Base-by-base conservation (phyloP, 2,797 vertebrate species). In the Pipistrellus nathusii region DNA sequence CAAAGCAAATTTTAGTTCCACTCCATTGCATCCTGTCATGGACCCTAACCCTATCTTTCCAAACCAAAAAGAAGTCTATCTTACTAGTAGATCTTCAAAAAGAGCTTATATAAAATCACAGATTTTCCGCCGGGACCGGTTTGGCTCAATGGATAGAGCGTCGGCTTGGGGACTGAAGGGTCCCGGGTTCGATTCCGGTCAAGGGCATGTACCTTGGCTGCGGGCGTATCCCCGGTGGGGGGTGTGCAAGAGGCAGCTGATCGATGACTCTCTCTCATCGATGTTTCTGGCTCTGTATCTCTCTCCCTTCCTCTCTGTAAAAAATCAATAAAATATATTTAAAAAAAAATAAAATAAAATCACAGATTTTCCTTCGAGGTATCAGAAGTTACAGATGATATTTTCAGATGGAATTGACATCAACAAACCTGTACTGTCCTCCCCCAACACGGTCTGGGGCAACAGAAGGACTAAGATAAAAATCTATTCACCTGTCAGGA, bases 321-420 rank as follows among this genome's bases (percentile, higher is more conserved):
- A n/a, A n/a, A n/a, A n/a, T n/a, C n/a, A n/a, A n/a, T n/a, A n/a
- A n/a, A n/a, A n/a, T n/a, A n/a, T n/a, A n/a, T n/a, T n/a, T n/a
- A n/a, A n/a, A n/a, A n/a, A n/a, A n/a, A n/a, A n/a, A n/a, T n/a
- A n/a, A n/a, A n/a, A 62, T 21, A 94, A 91, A 62, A 23, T 44
- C 77, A 57, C 5, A 2, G 5, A 64, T 69, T 93, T 68, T 44
- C 35, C 59, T 80, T 25, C 38, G 32, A 77, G 18, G 21, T 55
- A 55, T 82, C 55, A 85, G 66, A 93, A 84, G n/a, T 86, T 72
- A 83, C 41, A 64, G 64, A 69, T 48, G 62, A 64, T 55, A 44
- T 84, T 89, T 89, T 93, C 21, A 62, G 23, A 68, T 48, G 59
- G 41, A n/a, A 27, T 84, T 92, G 46, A 84, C n/a, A 20, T 77